phyloP scores from a whole-genome alignment of 2,113 vertebrate species.

The Cyprinodon variegatus region DNA sequence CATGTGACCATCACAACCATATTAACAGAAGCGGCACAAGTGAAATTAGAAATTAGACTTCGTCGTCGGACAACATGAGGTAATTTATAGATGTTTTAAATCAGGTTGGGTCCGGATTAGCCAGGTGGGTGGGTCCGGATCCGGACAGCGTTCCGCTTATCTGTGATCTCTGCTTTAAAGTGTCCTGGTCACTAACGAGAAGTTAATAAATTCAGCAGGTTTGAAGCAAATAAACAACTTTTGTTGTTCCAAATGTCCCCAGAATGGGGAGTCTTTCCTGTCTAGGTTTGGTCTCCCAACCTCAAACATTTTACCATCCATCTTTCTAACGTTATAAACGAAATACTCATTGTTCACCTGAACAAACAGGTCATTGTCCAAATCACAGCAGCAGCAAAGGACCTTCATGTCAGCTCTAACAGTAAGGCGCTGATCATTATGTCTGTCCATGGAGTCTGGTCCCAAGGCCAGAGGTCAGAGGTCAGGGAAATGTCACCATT shows the following conservation, averaged over 20 bases:
- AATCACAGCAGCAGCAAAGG: slow-evolving; percentile 52
- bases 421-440: slow-evolving; percentile 54
- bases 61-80: too few relatives aligned
- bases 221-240: slow-evolving; percentile 4
- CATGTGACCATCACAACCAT: too few relatives aligned
- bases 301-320: slow-evolving; percentile 34
- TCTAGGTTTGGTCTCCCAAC: background rate
- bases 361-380: slow-evolving; percentile 63
- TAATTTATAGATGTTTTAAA: too few relatives aligned
- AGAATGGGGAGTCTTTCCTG: background rate
- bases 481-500: slow-evolving; percentile 63
- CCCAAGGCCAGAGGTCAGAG: slow-evolving; percentile 61
- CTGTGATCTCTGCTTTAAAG: background rate
- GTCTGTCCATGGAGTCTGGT: slow-evolving; percentile 58
- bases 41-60: too few relatives aligned
- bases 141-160: too few relatives aligned
- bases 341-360: slow-evolving; percentile 51
- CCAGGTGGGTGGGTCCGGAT: too few relatives aligned
- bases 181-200: background rate
- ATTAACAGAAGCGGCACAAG: too few relatives aligned
- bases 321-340: slow-evolving; percentile 52
- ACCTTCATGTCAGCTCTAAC: slow-evolving; percentile 62
- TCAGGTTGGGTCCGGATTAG: too few relatives aligned
- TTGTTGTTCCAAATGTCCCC: background rate
- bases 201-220: background rate